phyloP scores from a whole-genome alignment of 2,797 vertebrate species.

The Hoplostethus atlanticus region DNA sequence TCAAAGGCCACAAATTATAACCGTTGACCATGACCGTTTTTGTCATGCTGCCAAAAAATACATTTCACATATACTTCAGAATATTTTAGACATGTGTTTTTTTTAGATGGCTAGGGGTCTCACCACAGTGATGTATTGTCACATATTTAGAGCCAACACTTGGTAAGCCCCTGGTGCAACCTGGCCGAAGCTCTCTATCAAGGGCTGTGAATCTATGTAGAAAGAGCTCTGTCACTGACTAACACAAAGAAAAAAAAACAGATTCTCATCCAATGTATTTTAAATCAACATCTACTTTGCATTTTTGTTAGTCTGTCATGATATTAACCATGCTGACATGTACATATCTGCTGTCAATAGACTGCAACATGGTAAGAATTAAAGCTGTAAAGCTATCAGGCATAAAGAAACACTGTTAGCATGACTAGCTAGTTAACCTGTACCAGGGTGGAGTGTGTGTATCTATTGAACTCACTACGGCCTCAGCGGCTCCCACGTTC shows the following conservation, averaged over 20 bases:
- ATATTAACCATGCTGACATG: background rate
- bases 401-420: too few relatives aligned
- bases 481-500: background rate
- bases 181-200: background rate
- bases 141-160: conserved; percentile 25
- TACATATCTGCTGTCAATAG: background rate
- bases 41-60: background rate
- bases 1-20: background rate
- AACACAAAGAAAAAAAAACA: background rate
- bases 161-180: too few relatives aligned
- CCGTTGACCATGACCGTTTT: background rate
- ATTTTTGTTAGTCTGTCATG: background rate
- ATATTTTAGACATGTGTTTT: too few relatives aligned
- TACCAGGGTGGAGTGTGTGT: background rate
- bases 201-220: background rate
- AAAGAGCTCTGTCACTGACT: background rate
- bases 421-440: background rate
- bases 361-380: too few relatives aligned
- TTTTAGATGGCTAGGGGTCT: conserved; percentile 5
- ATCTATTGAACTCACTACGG: conserved; percentile 11
- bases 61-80: background rate
- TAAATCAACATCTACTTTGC: background rate
- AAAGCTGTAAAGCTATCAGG: too few relatives aligned
- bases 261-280: too few relatives aligned
- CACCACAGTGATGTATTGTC: conserved; percentile 17